Evolutionary conservation across 2,888 invertebrate species (phyloP).

Genomic region (Patella pellucida): DNA sequence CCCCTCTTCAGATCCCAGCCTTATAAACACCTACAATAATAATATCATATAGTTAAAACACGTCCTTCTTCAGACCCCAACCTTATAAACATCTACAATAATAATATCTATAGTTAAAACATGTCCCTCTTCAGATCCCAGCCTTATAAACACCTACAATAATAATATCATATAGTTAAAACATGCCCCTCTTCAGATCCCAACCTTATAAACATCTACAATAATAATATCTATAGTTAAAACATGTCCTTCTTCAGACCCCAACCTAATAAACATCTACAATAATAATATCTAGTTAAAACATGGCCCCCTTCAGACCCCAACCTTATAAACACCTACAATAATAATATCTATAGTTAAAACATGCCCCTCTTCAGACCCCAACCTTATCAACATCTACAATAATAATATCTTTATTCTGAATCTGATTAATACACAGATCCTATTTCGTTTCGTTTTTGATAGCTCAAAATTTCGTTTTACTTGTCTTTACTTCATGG

Average conservation of each 20-base stretch:
- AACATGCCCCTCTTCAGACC: too few species aligned
- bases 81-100: neutral
- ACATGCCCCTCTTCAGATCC: too few species aligned
- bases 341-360: neutral
- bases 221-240: neutral
- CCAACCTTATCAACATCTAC: neutral
- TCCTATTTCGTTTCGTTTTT: too few species aligned
- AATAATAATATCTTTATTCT: neutral
- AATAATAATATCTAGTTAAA: neutral
- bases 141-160: neutral
- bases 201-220: neutral
- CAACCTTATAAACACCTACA: neutral
- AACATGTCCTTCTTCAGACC: too few species aligned
- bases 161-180: neutral
- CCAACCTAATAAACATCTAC: neutral
- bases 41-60: conserved; percentile 41
- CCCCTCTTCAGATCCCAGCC: too few species aligned
- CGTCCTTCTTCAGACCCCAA: conserved; percentile 26
- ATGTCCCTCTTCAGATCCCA: too few species aligned
- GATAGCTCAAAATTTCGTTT: too few species aligned
- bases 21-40: neutral
- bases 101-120: too few species aligned
- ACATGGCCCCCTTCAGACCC: too few species aligned
- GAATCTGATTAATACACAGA: too few species aligned
- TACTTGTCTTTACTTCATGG: too few species aligned